Conservation (phyloP, 2,888 invertebrate species). For the Onchidella celtica region DNA sequence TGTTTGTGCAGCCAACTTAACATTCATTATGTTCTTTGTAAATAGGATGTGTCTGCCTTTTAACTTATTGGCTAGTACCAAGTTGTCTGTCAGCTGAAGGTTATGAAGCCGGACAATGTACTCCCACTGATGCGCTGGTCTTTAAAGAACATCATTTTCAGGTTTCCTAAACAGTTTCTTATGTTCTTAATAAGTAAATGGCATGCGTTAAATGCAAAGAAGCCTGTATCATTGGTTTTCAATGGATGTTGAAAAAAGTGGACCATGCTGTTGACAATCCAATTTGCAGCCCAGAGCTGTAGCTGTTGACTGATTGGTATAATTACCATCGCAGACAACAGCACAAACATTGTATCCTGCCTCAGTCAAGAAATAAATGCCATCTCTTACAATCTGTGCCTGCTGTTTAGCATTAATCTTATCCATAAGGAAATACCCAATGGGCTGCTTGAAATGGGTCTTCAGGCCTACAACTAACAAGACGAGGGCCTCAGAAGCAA, state of each 20-base stretch:
- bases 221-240: neutral
- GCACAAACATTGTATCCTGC: neutral
- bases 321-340: conserved; percentile 27
- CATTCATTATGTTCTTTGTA: conserved; percentile 23
- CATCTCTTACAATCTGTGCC: conserved; percentile 20
- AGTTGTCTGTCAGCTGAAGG: conserved; percentile 3
- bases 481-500: neutral
- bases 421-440: conserved; percentile 9
- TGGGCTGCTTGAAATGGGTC: conserved; percentile 9
- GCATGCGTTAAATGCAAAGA: conserved; percentile 30
- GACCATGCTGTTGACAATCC: neutral
- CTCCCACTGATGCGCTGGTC: neutral
- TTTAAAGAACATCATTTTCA: neutral
- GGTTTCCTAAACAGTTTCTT: neutral
- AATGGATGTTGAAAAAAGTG: neutral
- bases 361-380: neutral
- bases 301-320: conserved; percentile 29
- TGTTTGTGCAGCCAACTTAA: conserved; percentile 12
- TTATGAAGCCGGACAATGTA: neutral
- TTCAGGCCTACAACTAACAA: conserved; percentile 25
- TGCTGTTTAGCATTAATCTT: conserved; percentile 7
- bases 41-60: conserved; percentile 10
- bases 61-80: conserved; percentile 16
- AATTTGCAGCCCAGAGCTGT: conserved; percentile 15
- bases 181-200: conserved; percentile 33